Evolutionary conservation across 2,113 vertebrate genomes (phyloP).

Genomic region (Polypterus senegalus): DNA sequence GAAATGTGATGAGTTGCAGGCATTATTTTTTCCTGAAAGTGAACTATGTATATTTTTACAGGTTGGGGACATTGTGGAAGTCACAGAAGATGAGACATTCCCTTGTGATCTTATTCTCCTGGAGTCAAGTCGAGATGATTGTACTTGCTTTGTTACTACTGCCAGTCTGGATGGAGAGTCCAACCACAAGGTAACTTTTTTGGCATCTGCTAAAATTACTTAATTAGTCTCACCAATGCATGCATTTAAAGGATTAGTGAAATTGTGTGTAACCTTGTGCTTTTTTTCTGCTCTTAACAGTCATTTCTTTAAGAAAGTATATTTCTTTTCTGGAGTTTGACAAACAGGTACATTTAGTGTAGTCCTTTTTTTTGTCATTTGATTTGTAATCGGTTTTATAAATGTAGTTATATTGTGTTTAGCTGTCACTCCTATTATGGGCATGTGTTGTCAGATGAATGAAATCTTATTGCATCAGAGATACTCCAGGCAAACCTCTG

Average conservation of each 20-base stretch:
- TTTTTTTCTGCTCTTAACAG: too few species aligned
- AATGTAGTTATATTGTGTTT: too few species aligned
- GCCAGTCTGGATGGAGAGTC: conserved; percentile 95
- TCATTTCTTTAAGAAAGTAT: too few species aligned
- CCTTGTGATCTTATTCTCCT: conserved; percentile 92
- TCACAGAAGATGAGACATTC: conserved; percentile 82
- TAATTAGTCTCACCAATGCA: not conserved
- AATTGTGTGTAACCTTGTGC: too few species aligned
- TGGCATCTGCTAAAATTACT: not conserved
- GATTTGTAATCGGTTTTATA: too few species aligned
- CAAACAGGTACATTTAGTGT: too few species aligned
- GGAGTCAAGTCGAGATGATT: conserved; percentile 67
- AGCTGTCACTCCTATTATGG: too few species aligned
- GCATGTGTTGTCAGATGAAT: too few species aligned
- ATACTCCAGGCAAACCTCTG: too few species aligned
- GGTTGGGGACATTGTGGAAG: conserved; percentile 91
- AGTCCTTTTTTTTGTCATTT: too few species aligned
- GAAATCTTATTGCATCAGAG: too few species aligned
- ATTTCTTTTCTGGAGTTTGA: too few species aligned
- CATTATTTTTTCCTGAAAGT: not conserved
- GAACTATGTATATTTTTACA: conserved; percentile 24
- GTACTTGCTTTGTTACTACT: conserved; percentile 84
- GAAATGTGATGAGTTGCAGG: not conserved
- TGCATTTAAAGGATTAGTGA: not conserved
- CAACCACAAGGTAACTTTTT: conserved; percentile 75